phyloP scores from a whole-genome alignment of 2,888 invertebrate genomes.

The Penaeus monodon region DNA sequence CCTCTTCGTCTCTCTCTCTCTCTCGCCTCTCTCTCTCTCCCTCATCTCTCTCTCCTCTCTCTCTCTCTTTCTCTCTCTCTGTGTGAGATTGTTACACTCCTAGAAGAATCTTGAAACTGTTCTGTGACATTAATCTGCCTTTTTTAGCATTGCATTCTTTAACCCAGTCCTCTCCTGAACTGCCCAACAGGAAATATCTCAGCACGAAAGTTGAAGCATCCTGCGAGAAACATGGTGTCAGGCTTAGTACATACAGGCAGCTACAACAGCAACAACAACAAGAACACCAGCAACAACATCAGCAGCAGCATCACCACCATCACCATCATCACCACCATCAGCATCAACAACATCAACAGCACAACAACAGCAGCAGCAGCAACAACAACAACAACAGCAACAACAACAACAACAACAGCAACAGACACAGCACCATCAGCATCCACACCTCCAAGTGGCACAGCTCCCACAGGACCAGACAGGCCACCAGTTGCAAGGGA shows the following conservation, averaged over 20 bases:
- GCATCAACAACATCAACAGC: conserved; percentile 1
- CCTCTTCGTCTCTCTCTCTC: too few species aligned
- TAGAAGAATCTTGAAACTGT: background rate
- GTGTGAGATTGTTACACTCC: too few species aligned
- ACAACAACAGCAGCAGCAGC: conserved; percentile 2
- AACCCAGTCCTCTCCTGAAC: background rate
- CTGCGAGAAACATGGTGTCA: conserved; percentile 46
- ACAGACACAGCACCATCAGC: conserved; percentile 31
- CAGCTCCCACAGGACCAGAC: background rate
- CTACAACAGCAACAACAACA: conserved; percentile 24
- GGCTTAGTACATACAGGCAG: conserved; percentile 18
- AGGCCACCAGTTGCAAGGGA: too few species aligned
- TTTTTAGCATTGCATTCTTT: background rate
- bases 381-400: conserved; percentile 17
- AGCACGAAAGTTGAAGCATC: conserved; percentile 45
- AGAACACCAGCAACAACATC: background rate
- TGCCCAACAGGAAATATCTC: conserved; percentile 42
- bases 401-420: conserved; percentile 32
- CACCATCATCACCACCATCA: conserved; percentile 22
- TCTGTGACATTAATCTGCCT: background rate
- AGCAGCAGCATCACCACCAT: background rate
- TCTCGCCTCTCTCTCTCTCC: too few species aligned
- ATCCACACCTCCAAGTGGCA: background rate
- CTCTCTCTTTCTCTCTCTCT: too few species aligned
- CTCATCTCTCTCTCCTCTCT: too few species aligned